Percentiles rank a stretch among this genome's conserved stretches.
Evolutionary conservation across 2,113 vertebrate species (phyloP).

Genomic region (Chaenogobius annularis): DNA sequence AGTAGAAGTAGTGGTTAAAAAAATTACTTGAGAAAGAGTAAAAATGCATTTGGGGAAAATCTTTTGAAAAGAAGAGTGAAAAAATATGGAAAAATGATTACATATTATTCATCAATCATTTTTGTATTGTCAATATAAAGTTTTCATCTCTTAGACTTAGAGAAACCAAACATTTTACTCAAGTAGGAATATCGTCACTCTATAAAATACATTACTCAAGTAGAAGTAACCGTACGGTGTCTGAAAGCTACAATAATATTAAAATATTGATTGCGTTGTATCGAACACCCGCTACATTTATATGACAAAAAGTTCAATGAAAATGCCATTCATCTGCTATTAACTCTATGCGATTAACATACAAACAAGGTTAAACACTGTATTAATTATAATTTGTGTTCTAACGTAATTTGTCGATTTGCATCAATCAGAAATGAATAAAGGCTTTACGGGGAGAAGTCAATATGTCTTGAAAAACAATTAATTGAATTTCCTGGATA

Average conservation of each 20-base stretch:
- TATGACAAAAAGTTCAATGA: background rate
- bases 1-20: no score
- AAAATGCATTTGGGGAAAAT: no score
- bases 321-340: background rate
- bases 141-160: no score
- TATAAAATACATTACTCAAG: background rate
- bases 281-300: background rate
- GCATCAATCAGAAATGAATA: conserved; percentile 17
- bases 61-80: no score
- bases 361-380: background rate
- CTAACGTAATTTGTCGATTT: conserved; percentile 17
- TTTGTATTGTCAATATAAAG: no score
- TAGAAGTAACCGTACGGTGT: background rate
- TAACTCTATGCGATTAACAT: background rate
- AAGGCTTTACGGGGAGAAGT: conserved; percentile 5
- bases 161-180: background rate
- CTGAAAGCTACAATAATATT: background rate
- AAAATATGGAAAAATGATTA: no score
- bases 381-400: conserved; percentile 13
- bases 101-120: no score
- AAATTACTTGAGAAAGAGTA: no score
- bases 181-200: background rate
- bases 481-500: conserved; percentile 10
- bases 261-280: background rate
- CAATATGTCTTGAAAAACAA: conserved; percentile 11